These are phyloP conservation scores for Petrocephalus schoutedeni DNA, from an alignment of 2,797 vertebrate species.

Conservation along the genomic window DNA sequence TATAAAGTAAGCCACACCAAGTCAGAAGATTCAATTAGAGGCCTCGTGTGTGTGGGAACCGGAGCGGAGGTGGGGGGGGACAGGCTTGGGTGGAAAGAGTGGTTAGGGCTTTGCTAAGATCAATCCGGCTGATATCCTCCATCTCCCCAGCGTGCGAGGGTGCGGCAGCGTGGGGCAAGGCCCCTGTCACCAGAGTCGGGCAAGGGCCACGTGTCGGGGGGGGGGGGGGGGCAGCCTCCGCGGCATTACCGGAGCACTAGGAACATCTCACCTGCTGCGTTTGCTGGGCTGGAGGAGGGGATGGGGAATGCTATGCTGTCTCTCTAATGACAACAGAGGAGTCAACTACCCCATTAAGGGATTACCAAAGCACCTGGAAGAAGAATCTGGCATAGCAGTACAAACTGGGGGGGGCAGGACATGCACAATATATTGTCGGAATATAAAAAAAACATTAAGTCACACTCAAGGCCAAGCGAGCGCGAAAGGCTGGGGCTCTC, in stretches of 20 bases:
- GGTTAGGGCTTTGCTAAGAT: background rate
- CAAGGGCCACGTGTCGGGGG: background rate
- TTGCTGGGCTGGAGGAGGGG: background rate
- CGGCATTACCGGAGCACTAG: background rate
- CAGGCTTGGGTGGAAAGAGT: background rate
- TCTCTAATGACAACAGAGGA: background rate
- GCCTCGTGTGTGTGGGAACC: background rate
- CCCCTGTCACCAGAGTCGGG: background rate
- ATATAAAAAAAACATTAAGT: background rate
- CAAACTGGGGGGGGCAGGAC: background rate
- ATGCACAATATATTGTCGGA: background rate
- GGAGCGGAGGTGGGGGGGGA: background rate
- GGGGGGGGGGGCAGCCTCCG: background rate
- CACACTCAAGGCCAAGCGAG: slow-evolving; percentile 2
- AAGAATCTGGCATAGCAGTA: background rate
- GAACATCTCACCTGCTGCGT: background rate
- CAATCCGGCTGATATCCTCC: background rate
- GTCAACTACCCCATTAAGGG: background rate
- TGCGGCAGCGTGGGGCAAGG: background rate
- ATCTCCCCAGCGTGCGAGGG: background rate
- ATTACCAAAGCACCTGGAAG: background rate
- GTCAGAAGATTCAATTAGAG: background rate
- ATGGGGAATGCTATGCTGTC: background rate
- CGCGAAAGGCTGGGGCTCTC: slow-evolving; percentile 31
- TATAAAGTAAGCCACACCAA: background rate